phyloP scores from a whole-genome alignment of 2,888 invertebrate genomes.

The Sabellastarte sp. region DNA sequence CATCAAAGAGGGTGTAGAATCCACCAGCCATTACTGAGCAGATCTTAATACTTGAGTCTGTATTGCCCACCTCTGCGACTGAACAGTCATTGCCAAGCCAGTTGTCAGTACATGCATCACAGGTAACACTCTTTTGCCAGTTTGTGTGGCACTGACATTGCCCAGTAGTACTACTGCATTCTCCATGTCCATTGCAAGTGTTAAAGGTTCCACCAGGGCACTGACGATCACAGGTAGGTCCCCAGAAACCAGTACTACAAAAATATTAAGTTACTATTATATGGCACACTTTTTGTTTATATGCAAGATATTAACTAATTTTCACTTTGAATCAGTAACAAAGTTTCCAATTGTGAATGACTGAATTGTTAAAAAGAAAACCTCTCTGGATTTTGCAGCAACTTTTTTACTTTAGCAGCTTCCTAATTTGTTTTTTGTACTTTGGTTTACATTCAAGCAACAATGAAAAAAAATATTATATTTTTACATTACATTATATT shows the following conservation, averaged over 20 bases:
- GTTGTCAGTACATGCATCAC: slow-evolving; percentile 25
- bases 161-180: slow-evolving; percentile 30
- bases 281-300: too few species aligned
- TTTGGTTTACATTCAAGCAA: too few species aligned
- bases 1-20: slow-evolving; percentile 35
- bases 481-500: too few species aligned
- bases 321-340: too few species aligned
- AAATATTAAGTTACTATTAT: too few species aligned
- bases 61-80: slow-evolving; percentile 5
- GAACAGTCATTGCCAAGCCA: slow-evolving; percentile 35
- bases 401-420: too few species aligned
- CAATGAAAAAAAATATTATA: too few species aligned
- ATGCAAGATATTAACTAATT: too few species aligned
- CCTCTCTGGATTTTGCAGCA: too few species aligned
- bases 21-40: slow-evolving; percentile 31
- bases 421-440: too few species aligned
- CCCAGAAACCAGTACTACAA: slow-evolving; percentile 36
- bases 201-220: slow-evolving; percentile 36
- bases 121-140: slow-evolving; percentile 20
- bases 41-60: not conserved
- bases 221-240: slow-evolving; percentile 24
- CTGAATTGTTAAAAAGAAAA: too few species aligned
- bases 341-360: too few species aligned
- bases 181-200: slow-evolving; percentile 32
- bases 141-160: slow-evolving; percentile 31